Base-by-base conservation (phyloP, 2,888 invertebrate species). In the Xanthia togata region DNA sequence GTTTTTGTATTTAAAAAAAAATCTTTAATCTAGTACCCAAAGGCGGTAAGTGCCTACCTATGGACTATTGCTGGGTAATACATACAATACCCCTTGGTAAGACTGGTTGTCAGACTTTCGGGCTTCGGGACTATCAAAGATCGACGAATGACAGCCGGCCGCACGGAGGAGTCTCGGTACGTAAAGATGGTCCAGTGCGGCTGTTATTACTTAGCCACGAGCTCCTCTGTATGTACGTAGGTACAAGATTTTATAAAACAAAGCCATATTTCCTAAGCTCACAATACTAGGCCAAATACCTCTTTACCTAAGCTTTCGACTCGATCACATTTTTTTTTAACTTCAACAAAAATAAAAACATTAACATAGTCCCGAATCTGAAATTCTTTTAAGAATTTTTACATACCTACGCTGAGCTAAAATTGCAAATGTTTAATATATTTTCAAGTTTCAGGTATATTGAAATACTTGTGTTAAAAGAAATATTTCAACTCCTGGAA, bases 381-480 rank as follows among this genome's bases (percentile, higher is more conserved):
- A 17, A 62, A 6, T 67, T 57, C 6, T 69, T 60, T 35, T 3
- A n/a, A 1, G 3, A 50, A 67, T 62, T 17, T 23, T 31, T 20
- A 31, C 64, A 35, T 11, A 23, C 5, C 8, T n/a, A 67, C 0
- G 11, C 14, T 47, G 14, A 78, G 41, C 23, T 57, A n/a, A 67
- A 62, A 67, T 60, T 35, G 41, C 31, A 55, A 77, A 77, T 47
- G 5, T 44, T 70, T 53, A 20, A n/a, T 38, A 64, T 23, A 60
- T 68, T 63, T 79, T 26, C 11, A 76, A 62, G 50, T 59, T 57
- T 57, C 11, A 44, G 38, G 63, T 69, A 31, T 82, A 79, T 82
- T 79, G 68, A 59, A 79, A 82, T 68, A 79, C 62, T 76, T 76
- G 17, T 14, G 35, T 8, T 53, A 11, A 53, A 69, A 64, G 14